These are phyloP conservation scores for Lasiurus cinereus DNA, from an alignment of 2,113 vertebrate species.

Conservation along the genomic window DNA sequence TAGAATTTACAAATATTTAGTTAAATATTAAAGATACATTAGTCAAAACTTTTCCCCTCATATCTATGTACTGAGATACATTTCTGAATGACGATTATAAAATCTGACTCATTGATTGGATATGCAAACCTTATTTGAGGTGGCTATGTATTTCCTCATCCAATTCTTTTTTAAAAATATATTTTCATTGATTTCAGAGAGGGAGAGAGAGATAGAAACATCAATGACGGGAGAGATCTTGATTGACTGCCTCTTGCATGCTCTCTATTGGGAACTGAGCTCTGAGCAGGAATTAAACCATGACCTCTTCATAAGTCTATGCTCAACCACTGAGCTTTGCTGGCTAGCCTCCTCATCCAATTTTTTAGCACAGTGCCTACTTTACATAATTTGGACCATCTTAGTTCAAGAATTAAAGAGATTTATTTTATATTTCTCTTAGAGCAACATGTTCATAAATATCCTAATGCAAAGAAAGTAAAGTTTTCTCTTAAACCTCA, in stretches of 20 bases:
- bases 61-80: background rate
- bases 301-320: too few relatives aligned
- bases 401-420: background rate
- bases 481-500: background rate
- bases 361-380: background rate
- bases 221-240: too few relatives aligned
- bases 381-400: background rate
- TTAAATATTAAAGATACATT: background rate
- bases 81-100: background rate
- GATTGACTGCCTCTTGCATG: too few relatives aligned
- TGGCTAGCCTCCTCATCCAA: background rate
- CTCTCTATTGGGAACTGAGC: too few relatives aligned
- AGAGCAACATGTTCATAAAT: background rate
- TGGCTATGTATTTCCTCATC: background rate
- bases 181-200: too few relatives aligned
- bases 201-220: too few relatives aligned
- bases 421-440: background rate
- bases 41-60: background rate
- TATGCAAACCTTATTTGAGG: background rate
- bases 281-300: too few relatives aligned
- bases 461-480: background rate
- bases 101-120: background rate
- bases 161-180: background rate
- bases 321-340: too few relatives aligned
- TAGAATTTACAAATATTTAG: background rate